These are phyloP conservation scores for Aphis gossypii DNA, from an alignment of 1,140 invertebrate genomes.

Conservation along the genomic window DNA sequence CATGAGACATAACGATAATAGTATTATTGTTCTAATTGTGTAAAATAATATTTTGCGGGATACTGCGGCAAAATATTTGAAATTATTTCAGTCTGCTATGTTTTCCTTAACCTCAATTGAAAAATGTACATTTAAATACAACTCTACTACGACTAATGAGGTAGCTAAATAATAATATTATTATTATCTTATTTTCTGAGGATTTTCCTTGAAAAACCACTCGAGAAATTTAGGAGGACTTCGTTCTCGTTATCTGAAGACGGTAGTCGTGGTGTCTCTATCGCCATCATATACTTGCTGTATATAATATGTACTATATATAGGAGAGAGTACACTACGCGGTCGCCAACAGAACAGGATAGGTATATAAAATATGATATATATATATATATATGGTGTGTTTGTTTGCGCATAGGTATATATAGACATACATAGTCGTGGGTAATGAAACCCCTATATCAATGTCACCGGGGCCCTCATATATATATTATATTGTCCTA, in stretches of 20 bases:
- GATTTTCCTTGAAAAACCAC: not conserved
- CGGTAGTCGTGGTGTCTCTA: not conserved
- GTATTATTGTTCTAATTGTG: not conserved
- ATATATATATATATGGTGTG: not conserved
- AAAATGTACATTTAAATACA: not conserved
- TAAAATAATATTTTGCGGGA: not conserved
- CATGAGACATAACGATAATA: not conserved
- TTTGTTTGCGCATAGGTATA: not conserved
- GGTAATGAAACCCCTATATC: conserved; percentile 41
- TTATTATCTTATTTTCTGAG: not conserved
- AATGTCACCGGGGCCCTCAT: conserved; percentile 25
- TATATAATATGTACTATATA: not conserved
- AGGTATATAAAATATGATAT: not conserved
- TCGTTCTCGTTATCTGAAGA: not conserved
- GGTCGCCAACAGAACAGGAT: not conserved
- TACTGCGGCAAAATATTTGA: not conserved
- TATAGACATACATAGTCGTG: not conserved
- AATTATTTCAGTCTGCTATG: not conserved
- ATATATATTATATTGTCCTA: conserved; percentile 27
- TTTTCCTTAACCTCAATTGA: not conserved
- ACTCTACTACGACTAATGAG: not conserved
- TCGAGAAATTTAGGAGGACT: not conserved
- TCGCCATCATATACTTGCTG: not conserved
- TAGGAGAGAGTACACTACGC: not conserved
- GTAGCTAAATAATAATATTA: not conserved